Percentiles rank a stretch among this genome's conserved stretches.
Evolutionary conservation across 2,797 vertebrate species (phyloP).

Genomic region (Phoxinus dragarum): DNA sequence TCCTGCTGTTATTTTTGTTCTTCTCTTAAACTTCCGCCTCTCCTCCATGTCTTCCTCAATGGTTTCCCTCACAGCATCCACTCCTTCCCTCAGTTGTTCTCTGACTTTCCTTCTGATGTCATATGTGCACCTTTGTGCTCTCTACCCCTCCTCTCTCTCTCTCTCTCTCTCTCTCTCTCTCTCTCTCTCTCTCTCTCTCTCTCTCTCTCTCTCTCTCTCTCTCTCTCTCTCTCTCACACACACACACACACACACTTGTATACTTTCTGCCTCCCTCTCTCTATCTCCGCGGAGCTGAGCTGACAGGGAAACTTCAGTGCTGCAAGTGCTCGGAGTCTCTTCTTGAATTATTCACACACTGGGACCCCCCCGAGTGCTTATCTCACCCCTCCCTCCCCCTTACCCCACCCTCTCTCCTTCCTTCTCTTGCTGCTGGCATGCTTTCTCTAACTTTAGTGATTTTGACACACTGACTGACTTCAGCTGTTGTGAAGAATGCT

Average conservation of each 20-base stretch:
- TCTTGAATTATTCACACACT: constrained; percentile 82
- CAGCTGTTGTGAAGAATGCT: background rate
- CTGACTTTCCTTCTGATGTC: constrained; percentile 55
- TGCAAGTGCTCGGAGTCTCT: constrained; percentile 77
- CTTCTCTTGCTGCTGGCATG: constrained; percentile 44
- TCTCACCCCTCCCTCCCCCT: constrained; percentile 65
- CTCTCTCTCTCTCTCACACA: too few species aligned
- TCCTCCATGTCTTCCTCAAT: constrained; percentile 53
- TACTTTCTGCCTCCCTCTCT: constrained; percentile 18
- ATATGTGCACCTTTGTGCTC: constrained; percentile 39
- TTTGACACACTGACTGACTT: constrained; percentile 52
- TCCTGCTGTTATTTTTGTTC: constrained; percentile 31
- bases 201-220: too few species aligned
- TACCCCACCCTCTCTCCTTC: constrained; percentile 41
- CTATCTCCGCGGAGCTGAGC: constrained; percentile 39
- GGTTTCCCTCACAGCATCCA: constrained; percentile 54
- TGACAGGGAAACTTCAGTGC: constrained; percentile 70
- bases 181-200: constrained; percentile 32
- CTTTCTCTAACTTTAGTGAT: constrained; percentile 52
- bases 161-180: constrained; percentile 13
- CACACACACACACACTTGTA: background rate
- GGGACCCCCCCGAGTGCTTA: constrained; percentile 80
- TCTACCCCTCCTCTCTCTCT: constrained; percentile 2
- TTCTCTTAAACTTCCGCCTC: constrained; percentile 7
- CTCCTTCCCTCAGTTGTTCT: constrained; percentile 53